phyloP scores from a whole-genome alignment of 2,888 invertebrate species.

The Empis stercorea region DNA sequence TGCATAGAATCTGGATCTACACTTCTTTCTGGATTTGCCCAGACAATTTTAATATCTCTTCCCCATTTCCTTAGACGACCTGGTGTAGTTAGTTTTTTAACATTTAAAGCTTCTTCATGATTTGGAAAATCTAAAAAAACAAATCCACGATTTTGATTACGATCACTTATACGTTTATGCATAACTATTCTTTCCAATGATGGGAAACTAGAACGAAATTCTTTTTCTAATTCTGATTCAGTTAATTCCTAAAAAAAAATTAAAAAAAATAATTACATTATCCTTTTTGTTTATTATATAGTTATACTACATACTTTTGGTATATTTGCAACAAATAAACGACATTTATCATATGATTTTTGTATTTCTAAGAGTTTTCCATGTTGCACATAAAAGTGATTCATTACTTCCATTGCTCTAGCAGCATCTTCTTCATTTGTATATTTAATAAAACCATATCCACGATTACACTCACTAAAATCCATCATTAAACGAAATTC shows the following conservation, averaged over 20 bases:
- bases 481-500: conserved; percentile 25
- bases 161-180: conserved; percentile 6
- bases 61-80: conserved; percentile 23
- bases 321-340: conserved; percentile 24
- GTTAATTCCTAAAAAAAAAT: conserved; percentile 11
- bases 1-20: conserved; percentile 10
- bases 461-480: conserved; percentile 21
- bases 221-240: conserved; percentile 18
- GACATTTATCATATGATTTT: conserved; percentile 23
- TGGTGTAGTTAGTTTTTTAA: conserved; percentile 21
- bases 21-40: conserved; percentile 22
- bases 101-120: conserved; percentile 22
- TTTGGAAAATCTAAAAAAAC: conserved; percentile 23
- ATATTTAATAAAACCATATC: conserved; percentile 24
- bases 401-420: conserved; percentile 22
- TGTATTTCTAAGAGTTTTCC: conserved; percentile 21
- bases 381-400: conserved; percentile 18
- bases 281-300: too few species aligned
- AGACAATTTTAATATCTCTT: conserved; percentile 23
- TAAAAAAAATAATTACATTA: too few species aligned
- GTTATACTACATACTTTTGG: conserved; percentile 13
- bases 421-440: conserved; percentile 21
- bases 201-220: conserved; percentile 19
- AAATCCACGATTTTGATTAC: conserved; percentile 19
- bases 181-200: conserved; percentile 17